Conservation (phyloP, 1,140 invertebrate species). For the Polypedilum pembai region DNA sequence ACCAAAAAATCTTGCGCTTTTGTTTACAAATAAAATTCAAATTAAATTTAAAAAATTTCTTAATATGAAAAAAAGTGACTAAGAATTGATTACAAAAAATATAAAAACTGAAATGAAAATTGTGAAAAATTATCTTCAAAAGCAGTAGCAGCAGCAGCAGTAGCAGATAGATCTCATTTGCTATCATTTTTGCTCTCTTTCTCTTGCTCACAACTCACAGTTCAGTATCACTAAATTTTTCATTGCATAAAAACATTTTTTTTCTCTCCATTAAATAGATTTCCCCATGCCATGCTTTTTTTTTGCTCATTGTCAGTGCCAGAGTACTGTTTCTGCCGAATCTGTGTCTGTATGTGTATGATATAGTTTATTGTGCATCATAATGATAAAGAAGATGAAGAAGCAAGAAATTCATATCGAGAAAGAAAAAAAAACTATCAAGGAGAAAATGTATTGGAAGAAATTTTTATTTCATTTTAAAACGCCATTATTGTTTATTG, state of each 20-base stretch:
- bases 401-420: constrained; percentile 1
- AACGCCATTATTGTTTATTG: constrained; percentile 27
- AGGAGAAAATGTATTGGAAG: constrained; percentile 21
- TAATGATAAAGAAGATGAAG: neutral
- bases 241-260: too few species aligned
- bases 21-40: too few species aligned
- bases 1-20: too few species aligned
- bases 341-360: neutral
- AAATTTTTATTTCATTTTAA: constrained; percentile 27
- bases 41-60: too few species aligned
- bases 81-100: too few species aligned
- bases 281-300: neutral
- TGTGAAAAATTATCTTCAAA: too few species aligned
- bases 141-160: too few species aligned
- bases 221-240: neutral
- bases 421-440: neutral
- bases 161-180: too few species aligned
- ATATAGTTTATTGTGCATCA: neutral
- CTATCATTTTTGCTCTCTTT: too few species aligned
- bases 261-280: neutral
- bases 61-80: too few species aligned
- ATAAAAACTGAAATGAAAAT: too few species aligned
- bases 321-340: neutral
- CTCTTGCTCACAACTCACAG: neutral
- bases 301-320: neutral